phyloP scores from a whole-genome alignment of 2,113 vertebrate genomes.

The Pseudopodoces humilis region DNA sequence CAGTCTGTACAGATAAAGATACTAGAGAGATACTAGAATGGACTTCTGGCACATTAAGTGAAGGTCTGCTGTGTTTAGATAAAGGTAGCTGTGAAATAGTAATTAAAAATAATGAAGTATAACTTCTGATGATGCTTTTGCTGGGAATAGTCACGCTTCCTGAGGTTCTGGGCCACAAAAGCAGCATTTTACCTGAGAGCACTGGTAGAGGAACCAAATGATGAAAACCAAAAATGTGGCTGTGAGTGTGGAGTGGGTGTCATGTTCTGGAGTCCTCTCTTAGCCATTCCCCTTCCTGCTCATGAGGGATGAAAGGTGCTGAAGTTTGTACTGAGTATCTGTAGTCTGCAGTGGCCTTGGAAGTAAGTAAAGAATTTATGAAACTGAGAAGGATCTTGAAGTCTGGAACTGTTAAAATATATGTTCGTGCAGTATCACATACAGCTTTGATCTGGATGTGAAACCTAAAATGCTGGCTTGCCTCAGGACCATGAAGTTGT shows the following conservation, averaged over 20 bases:
- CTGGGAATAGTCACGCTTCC: not conserved
- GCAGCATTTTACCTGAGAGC: not conserved
- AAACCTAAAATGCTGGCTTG: not conserved
- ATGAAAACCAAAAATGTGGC: not conserved
- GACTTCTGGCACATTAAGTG: not conserved
- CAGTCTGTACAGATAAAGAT: not conserved
- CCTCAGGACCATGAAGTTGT: not conserved
- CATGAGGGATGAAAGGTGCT: not conserved
- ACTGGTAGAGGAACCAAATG: not conserved
- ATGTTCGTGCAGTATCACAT: not conserved
- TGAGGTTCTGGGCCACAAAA: not conserved
- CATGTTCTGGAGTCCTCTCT: not conserved
- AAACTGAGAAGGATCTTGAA: not conserved
- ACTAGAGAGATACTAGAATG: not conserved
- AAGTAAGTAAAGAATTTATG: not conserved
- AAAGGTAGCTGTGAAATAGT: not conserved
- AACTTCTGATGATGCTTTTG: not conserved
- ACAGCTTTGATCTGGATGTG: not conserved
- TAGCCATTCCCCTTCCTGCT: not conserved
- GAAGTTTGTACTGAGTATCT: not conserved
- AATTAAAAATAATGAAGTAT: not conserved
- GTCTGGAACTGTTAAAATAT: not conserved
- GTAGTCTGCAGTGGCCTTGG: not conserved
- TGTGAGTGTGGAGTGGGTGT: fast-evolving
- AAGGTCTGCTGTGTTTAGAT: not conserved